A percentile compares a stretch with the other conserved stretches of the same genome.
phyloP scores from a whole-genome alignment of 2,113 vertebrate genomes.

The Paradisaea rubra region DNA sequence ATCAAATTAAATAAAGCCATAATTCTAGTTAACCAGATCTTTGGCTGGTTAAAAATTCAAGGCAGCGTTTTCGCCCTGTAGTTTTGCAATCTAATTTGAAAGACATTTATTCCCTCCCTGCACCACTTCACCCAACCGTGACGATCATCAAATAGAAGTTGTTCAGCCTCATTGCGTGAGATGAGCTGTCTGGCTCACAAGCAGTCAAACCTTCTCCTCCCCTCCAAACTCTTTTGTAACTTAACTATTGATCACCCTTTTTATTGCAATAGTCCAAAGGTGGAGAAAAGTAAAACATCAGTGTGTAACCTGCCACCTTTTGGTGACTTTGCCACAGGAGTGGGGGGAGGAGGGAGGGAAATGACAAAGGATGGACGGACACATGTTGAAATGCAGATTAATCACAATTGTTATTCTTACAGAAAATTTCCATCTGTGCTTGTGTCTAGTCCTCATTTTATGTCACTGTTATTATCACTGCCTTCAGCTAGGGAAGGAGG shows the following conservation, averaged over 20 bases:
- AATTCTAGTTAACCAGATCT: not conserved
- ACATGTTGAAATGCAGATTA: slow-evolving; percentile 1
- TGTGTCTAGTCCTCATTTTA: not conserved
- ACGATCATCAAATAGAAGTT: slow-evolving; percentile 30
- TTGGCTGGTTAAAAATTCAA: slow-evolving; percentile 29
- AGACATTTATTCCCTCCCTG: slow-evolving; percentile 38
- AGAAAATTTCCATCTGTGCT: slow-evolving; percentile 21
- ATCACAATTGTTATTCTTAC: not conserved
- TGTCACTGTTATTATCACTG: not conserved
- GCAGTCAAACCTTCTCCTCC: not conserved
- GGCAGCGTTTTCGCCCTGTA: not conserved
- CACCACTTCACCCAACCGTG: slow-evolving; percentile 4
- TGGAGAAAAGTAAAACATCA: not conserved
- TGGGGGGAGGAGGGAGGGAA: not conserved
- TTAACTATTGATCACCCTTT: not conserved
- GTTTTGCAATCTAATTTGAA: slow-evolving; percentile 40
- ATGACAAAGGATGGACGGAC: accelerated
- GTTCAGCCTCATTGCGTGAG: slow-evolving; percentile 44
- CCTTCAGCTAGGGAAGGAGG: not conserved
- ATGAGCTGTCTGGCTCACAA: not conserved
- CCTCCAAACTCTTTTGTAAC: not conserved
- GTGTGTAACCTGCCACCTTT: not conserved
- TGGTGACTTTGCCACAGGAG: not conserved
- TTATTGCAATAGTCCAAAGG: not conserved
- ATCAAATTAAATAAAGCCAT: slow-evolving; percentile 33